phyloP scores from a whole-genome alignment of 2,888 invertebrate genomes.

The Andrena dorsata region DNA sequence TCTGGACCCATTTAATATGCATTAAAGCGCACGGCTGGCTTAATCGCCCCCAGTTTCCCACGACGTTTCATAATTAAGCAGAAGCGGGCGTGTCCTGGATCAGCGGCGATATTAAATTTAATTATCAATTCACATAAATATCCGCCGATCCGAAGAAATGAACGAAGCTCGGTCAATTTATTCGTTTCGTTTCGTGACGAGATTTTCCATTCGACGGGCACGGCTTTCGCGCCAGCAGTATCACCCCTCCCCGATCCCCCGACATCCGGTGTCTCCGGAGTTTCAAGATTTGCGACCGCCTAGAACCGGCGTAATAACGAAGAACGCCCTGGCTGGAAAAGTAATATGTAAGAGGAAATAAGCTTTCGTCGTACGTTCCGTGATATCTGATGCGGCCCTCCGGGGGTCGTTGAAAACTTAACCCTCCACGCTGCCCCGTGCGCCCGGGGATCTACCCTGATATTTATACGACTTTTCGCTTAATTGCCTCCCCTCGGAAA shows the following conservation, averaged over 20 bases:
- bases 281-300: conserved; percentile 52
- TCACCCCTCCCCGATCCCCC: not conserved
- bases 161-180: conserved; percentile 29
- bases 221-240: conserved; percentile 10
- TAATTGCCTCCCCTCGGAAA: conserved; percentile 77
- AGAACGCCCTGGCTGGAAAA: conserved; percentile 65
- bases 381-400: conserved; percentile 78
- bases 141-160: conserved; percentile 16
- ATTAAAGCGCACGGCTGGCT: conserved; percentile 65
- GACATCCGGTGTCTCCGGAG: conserved; percentile 18
- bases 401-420: conserved; percentile 78
- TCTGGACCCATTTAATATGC: conserved; percentile 69
- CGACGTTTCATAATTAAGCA: conserved; percentile 65
- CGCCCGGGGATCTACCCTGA: conserved; percentile 69
- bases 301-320: conserved; percentile 56
- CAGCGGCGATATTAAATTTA: conserved; percentile 66
- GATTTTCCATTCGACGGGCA: conserved; percentile 35
- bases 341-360: conserved; percentile 80
- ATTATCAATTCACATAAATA: conserved; percentile 59
- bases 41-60: conserved; percentile 63
- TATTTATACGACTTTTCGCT: conserved; percentile 80
- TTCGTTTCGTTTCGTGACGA: conserved; percentile 34
- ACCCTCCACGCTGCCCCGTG: conserved; percentile 68
- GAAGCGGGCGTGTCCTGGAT: conserved; percentile 52
- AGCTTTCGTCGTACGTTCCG: conserved; percentile 78